Percentiles rank a stretch among this genome's conserved stretches.
These are phyloP conservation scores for Streblospio benedicti DNA, from an alignment of 1,140 invertebrate genomes.

Conservation along the genomic window DNA sequence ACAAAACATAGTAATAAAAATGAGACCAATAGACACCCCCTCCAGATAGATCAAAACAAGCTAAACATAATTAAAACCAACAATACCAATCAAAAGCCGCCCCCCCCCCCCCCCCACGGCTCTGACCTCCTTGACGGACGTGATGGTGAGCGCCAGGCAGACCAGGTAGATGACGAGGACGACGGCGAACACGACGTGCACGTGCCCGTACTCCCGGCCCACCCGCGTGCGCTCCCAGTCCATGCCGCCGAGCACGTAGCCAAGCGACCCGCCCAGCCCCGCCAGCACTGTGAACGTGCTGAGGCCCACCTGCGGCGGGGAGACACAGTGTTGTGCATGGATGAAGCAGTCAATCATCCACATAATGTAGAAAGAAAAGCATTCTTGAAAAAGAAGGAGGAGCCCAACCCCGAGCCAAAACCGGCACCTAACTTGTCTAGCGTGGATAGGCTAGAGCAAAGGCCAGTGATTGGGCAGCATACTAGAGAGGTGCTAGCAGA, in stretches of 20 bases:
- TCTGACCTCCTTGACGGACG: conserved; percentile 80
- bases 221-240: conserved; percentile 82
- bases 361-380: conserved; percentile 53
- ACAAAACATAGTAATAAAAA: too few species aligned
- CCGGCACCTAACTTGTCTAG: conserved; percentile 63
- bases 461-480: conserved; percentile 55
- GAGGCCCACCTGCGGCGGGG: conserved; percentile 71
- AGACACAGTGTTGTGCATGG: conserved; percentile 69
- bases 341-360: conserved; percentile 56
- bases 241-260: conserved; percentile 83
- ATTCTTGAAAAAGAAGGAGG: conserved; percentile 50
- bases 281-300: conserved; percentile 96
- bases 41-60: too few species aligned
- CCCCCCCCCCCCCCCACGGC: too few species aligned
- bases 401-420: conserved; percentile 52
- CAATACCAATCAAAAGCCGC: too few species aligned
- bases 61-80: too few species aligned
- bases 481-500: conserved; percentile 55
- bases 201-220: conserved; percentile 71
- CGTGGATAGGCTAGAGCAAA: conserved; percentile 31
- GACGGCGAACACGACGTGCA: conserved; percentile 78
- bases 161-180: conserved; percentile 76
- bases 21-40: too few species aligned
- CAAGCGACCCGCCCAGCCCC: conserved; percentile 84
- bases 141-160: conserved; percentile 70